Base-by-base conservation (phyloP, 1,140 invertebrate genomes). In the Drosophila miranda region DNA sequence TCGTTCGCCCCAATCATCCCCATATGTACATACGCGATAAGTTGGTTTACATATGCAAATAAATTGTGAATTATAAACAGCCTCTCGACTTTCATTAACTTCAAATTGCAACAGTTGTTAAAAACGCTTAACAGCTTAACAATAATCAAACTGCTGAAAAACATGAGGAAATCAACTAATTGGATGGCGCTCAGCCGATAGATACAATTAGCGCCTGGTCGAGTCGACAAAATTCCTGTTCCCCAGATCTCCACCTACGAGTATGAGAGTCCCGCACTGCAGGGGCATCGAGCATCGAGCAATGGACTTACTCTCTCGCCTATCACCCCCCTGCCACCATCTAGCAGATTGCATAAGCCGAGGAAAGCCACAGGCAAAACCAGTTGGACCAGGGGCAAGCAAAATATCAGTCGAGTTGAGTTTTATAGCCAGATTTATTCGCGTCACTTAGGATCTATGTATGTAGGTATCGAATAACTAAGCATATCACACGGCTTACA, bases 341-440 rank as follows among this genome's bases (percentile, higher is more conserved):
- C 70, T 34, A 23, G 14, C 52, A 30, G 43, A 57, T 74, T 74
- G 70, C 70, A 74, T 74, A 74, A 74, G 50, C 26, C 13, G 23
- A 42, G 21, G 28, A 55, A 55, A 55, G 41, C 38, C 53, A 23
- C 46, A 46, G 4, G 19, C 19, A 7, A 73, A 64, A 64, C 70
- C 70, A 60, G 69, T 52, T 63, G 51, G 52, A 52, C 60, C 51
- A 57, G 51, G 21, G 23, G 44, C 53, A 57, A 74, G 55, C 69
- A 55, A 74, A 73, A 46, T 21, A 9, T 28, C 19, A 46, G 41
- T 38, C 34, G 52, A 26, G 23, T 50, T 13, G 4, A 4, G 34
- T 38, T 63, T 42, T 30, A 38, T 51, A 50, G 48, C 19, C 56
- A 53, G 23, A 48, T 74, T 73, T 56, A 56, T 73, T 62, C 52